Conservation (phyloP, 2,113 vertebrate genomes). For the Mesocricetus auratus region DNA sequence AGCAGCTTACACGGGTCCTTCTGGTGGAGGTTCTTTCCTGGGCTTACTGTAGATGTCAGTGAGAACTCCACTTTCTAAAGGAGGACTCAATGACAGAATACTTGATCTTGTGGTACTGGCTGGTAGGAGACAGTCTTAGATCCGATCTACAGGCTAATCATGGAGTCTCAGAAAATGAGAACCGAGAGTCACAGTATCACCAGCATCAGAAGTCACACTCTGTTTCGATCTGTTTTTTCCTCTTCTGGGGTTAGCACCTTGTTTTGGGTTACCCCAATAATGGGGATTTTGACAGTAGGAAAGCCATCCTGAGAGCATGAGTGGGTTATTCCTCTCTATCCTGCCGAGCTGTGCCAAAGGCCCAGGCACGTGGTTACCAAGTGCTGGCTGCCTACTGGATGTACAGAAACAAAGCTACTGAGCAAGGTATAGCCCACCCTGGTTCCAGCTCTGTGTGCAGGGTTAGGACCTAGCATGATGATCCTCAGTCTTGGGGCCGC, state of each 20-base stretch:
- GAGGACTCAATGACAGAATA: neutral
- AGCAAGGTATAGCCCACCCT: conserved; percentile 94
- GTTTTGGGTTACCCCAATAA: neutral
- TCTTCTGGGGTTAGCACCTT: neutral
- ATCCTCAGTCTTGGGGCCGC: conserved; percentile 85
- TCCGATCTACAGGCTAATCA: neutral
- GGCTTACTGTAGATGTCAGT: neutral
- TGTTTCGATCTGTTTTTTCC: neutral
- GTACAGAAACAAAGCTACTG: conserved; percentile 93
- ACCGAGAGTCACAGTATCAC: too few relatives aligned
- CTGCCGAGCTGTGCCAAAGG: conserved; percentile 77
- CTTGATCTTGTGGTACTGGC: accelerated
- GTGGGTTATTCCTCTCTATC: conserved; percentile 85
- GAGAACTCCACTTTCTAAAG: neutral
- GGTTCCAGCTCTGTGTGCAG: conserved; percentile 91
- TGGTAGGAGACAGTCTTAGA: neutral
- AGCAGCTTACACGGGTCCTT: neutral
- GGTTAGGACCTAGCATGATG: conserved; percentile 93
- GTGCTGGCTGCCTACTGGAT: conserved; percentile 84
- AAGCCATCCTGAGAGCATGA: conserved; percentile 16
- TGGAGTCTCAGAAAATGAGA: neutral
- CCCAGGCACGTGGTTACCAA: neutral
- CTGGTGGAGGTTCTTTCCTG: neutral
- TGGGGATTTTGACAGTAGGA: conserved; percentile 69
- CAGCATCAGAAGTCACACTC: neutral